Percentiles rank a stretch among this genome's conserved stretches.
Conservation (phyloP, 2,113 vertebrate genomes). For the Variabilichromis moorii region DNA sequence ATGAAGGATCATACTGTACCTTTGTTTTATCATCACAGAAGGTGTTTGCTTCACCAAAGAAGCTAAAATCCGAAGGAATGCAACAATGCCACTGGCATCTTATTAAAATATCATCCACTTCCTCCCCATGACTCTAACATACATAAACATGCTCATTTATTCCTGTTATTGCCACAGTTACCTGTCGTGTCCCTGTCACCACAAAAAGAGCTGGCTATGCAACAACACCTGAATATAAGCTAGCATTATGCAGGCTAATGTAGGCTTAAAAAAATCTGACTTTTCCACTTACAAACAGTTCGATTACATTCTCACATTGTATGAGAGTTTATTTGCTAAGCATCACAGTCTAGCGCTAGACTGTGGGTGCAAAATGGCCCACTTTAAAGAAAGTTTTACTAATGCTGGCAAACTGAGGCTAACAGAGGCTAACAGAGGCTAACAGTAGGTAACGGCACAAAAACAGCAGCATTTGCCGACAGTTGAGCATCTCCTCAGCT, state of each 20-base stretch:
- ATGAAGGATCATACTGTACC: background rate
- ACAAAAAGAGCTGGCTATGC: background rate
- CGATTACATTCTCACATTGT: background rate
- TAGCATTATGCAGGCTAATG: background rate
- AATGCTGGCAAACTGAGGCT: background rate
- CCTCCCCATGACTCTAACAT: background rate
- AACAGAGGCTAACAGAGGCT: background rate
- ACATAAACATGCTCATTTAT: background rate
- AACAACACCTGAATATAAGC: background rate
- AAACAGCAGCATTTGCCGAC: background rate
- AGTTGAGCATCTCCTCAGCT: background rate
- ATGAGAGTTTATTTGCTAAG: background rate
- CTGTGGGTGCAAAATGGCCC: background rate
- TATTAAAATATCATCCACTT: background rate
- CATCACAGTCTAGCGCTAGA: background rate
- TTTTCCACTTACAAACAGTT: background rate
- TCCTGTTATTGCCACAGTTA: background rate
- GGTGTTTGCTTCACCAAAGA: background rate
- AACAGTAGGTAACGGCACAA: background rate
- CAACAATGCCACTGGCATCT: background rate
- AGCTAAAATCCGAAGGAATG: background rate
- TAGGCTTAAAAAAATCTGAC: background rate
- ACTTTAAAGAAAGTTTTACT: background rate
- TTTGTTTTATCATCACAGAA: background rate
- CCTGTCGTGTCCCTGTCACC: background rate